These are phyloP conservation scores for Allophyes oxyacanthae DNA, from an alignment of 2,888 invertebrate species.

Conservation along the genomic window DNA sequence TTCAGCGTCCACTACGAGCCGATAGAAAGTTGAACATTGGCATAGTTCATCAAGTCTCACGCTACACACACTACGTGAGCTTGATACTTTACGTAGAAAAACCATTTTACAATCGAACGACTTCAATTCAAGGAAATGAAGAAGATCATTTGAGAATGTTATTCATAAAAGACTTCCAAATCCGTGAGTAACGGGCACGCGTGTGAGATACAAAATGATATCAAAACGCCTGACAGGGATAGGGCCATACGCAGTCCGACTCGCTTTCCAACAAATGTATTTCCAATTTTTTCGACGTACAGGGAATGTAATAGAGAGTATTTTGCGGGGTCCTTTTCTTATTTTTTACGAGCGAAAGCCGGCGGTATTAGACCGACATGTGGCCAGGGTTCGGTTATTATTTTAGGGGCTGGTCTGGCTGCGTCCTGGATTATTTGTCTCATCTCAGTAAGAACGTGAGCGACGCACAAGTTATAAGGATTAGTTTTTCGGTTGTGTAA, in stretches of 20 bases:
- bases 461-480: conserved; percentile 40
- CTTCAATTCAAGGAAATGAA: conserved; percentile 31
- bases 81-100: conserved; percentile 8
- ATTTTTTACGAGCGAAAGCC: conserved; percentile 82
- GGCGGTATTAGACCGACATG: conserved; percentile 83
- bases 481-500: conserved; percentile 47
- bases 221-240: conserved; percentile 50
- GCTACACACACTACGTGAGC: not conserved
- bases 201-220: conserved; percentile 54
- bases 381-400: conserved; percentile 82
- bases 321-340: conserved; percentile 83
- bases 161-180: conserved; percentile 50
- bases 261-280: conserved; percentile 75
- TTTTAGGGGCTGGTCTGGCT: conserved; percentile 73
- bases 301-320: conserved; percentile 81
- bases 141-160: conserved; percentile 40
- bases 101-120: conserved; percentile 31
- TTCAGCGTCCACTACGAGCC: too few relatives aligned
- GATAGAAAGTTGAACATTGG: too few relatives aligned
- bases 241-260: conserved; percentile 55
- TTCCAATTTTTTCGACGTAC: conserved; percentile 78
- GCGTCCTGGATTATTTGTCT: conserved; percentile 68
- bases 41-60: not conserved
- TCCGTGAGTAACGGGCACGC: conserved; percentile 37
- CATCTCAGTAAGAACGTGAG: conserved; percentile 58